Evolutionary conservation across 1,140 invertebrate genomes (phyloP).

Genomic region (Chelonus insularis): DNA sequence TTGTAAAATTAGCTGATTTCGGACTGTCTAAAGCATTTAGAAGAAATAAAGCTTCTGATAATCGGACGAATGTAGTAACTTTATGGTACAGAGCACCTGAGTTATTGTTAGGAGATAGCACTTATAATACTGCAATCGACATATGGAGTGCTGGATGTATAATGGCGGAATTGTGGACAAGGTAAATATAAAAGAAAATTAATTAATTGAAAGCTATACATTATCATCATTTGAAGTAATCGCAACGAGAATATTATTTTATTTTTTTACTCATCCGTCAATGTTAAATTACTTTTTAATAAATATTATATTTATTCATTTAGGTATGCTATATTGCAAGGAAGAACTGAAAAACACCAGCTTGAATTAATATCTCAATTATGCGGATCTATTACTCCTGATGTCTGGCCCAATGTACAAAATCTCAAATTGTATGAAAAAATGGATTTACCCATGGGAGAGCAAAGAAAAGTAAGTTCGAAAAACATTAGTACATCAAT

Average conservation of each 20-base stretch:
- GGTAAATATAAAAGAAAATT: too few species aligned
- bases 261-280: too few species aligned
- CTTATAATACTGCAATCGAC: conserved; percentile 96
- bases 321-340: conserved; percentile 76
- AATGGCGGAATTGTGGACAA: conserved; percentile 99
- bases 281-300: neutral
- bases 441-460: conserved; percentile 87
- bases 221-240: too few species aligned
- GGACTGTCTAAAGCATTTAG: conserved; percentile 88
- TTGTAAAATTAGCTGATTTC: conserved; percentile 91
- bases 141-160: conserved; percentile 98
- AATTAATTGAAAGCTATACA: too few species aligned
- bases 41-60: conserved; percentile 84
- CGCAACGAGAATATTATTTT: too few species aligned
- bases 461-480: conserved; percentile 76
- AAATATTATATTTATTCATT: neutral
- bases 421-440: conserved; percentile 88
- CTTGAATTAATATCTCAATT: conserved; percentile 92
- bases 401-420: conserved; percentile 94
- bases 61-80: conserved; percentile 97
- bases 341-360: conserved; percentile 94
- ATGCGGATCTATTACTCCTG: conserved; percentile 93
- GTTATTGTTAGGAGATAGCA: conserved; percentile 84
- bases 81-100: conserved; percentile 97
- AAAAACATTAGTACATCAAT: neutral